phyloP scores from a whole-genome alignment of 2,113 vertebrate genomes.

The Acrocephalus kingi region DNA sequence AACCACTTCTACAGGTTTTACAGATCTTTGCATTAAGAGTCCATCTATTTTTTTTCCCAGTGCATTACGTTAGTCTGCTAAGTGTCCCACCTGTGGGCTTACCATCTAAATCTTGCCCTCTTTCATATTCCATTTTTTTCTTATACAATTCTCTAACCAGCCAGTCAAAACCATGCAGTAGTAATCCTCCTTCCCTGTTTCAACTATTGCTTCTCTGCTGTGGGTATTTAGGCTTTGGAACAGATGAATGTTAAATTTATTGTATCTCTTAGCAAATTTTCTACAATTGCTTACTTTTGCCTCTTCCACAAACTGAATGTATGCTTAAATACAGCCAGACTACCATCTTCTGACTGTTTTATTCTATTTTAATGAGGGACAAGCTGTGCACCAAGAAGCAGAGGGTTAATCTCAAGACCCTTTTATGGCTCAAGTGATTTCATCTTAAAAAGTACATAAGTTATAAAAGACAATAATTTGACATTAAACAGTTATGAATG shows the following conservation, averaged over 20 bases:
- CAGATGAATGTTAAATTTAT: not conserved
- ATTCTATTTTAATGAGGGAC: not conserved
- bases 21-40: not conserved
- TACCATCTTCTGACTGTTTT: not conserved
- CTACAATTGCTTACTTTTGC: not conserved
- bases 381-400: not conserved
- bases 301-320: not conserved
- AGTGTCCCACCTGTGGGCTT: not conserved
- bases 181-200: not conserved
- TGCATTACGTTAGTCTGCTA: not conserved
- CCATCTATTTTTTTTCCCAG: not conserved
- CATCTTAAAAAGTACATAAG: not conserved
- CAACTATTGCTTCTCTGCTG: not conserved
- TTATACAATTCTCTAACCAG: not conserved
- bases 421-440: conserved; percentile 13
- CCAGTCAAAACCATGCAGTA: not conserved
- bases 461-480: not conserved
- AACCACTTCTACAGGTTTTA: not conserved
- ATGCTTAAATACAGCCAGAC: not conserved
- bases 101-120: not conserved
- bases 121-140: not conserved
- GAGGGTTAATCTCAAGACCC: not conserved
- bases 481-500: not conserved
- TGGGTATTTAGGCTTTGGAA: not conserved
- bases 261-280: not conserved